Conservation (phyloP, 2,797 vertebrate species). For the Dryobates pubescens region DNA sequence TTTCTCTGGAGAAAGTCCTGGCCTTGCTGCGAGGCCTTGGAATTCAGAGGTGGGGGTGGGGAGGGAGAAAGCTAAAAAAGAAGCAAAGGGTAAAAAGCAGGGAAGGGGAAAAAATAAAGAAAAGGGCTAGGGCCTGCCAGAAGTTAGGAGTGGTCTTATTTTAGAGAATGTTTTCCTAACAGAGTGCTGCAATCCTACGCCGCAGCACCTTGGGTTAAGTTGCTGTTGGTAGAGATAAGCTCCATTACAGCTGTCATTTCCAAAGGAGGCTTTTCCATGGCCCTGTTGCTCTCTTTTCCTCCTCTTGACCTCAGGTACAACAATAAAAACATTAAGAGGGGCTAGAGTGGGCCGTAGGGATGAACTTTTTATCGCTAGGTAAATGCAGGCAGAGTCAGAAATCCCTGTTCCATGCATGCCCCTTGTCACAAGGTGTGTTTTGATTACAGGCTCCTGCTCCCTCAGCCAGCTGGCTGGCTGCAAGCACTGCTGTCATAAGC, state of each 20-base stretch:
- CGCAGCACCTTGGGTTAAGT: constrained; percentile 83
- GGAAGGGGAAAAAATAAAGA: not conserved
- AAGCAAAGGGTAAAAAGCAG: not conserved
- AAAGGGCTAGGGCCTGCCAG: constrained; percentile 54
- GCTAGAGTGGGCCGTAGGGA: constrained; percentile 59
- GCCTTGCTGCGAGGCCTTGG: not conserved
- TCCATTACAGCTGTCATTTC: constrained; percentile 82
- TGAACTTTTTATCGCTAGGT: constrained; percentile 77
- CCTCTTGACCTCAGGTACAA: constrained; percentile 65
- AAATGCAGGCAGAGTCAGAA: constrained; percentile 68
- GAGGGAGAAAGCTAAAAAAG: not conserved
- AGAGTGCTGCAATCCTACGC: constrained; percentile 76
- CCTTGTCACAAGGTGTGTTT: constrained; percentile 61
- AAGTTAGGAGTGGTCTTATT: constrained; percentile 86
- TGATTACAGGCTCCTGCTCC: constrained; percentile 46
- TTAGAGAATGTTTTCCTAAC: constrained; percentile 87
- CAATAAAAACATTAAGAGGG: constrained; percentile 70
- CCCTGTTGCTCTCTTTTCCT: constrained; percentile 28
- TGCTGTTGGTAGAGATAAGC: constrained; percentile 88
- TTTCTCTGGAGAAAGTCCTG: not conserved
- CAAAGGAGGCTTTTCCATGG: constrained; percentile 74
- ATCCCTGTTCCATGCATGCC: constrained; percentile 73
- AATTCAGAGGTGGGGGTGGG: rapidly evolving
- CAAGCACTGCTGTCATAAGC: constrained; percentile 31
- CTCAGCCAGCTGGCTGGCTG: constrained; percentile 21